These are phyloP conservation scores for Actenoides lindsayi DNA, from an alignment of 2,113 vertebrate species.

Conservation along the genomic window DNA sequence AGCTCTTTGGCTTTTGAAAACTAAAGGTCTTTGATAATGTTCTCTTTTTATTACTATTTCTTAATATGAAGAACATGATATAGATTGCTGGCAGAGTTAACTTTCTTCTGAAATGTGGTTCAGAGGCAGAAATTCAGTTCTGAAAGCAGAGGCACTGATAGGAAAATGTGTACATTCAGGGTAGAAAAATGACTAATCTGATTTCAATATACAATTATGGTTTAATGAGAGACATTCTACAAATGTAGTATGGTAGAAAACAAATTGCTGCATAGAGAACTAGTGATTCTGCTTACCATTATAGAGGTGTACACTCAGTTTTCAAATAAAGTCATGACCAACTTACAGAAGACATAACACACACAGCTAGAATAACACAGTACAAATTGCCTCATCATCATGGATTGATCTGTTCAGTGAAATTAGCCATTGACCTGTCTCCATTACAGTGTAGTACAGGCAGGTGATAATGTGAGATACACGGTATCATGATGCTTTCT, in stretches of 20 bases:
- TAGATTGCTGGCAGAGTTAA: not conserved
- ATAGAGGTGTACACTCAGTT: not conserved
- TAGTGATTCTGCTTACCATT: not conserved
- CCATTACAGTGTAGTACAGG: not conserved
- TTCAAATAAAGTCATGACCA: not conserved
- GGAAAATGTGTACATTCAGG: not conserved
- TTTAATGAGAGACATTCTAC: not conserved
- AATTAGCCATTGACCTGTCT: not conserved
- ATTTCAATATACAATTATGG: not conserved
- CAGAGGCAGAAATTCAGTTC: not conserved
- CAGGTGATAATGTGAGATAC: not conserved
- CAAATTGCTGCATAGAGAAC: not conserved
- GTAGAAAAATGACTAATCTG: not conserved
- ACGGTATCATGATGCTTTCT: not conserved
- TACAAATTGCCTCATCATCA: not conserved
- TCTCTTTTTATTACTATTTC: not conserved
- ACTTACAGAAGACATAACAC: not conserved
- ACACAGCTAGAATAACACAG: not conserved
- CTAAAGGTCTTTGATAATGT: not conserved
- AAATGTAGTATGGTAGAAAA: not conserved
- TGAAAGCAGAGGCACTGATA: not conserved
- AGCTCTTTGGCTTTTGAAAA: not conserved
- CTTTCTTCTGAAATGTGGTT: not conserved
- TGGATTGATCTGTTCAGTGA: not conserved
- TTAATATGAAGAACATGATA: not conserved